These are phyloP conservation scores for Ennomos erosarius DNA, from an alignment of 2,888 invertebrate species.

Conservation along the genomic window DNA sequence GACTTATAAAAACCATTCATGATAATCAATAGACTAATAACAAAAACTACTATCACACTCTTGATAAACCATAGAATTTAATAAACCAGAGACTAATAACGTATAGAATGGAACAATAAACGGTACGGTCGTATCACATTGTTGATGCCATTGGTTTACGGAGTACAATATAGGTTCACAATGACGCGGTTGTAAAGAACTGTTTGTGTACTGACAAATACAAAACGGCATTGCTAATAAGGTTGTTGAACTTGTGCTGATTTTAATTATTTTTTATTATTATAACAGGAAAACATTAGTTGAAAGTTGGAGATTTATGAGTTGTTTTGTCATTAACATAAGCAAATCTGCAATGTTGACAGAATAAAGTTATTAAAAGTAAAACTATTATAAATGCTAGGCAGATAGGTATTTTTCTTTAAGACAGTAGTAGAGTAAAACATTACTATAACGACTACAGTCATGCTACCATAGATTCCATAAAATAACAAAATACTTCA, in stretches of 20 bases:
- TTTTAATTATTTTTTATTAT: not conserved
- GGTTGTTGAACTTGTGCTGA: conserved; percentile 62
- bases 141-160: conserved; percentile 68
- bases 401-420: too few species aligned
- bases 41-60: conserved; percentile 50
- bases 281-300: not conserved
- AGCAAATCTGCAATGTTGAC: too few species aligned
- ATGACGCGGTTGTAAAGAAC: conserved; percentile 67
- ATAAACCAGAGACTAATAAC: conserved; percentile 52
- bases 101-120: conserved; percentile 63
- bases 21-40: conserved; percentile 19
- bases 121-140: conserved; percentile 53
- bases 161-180: conserved; percentile 67
- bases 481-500: too few species aligned
- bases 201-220: conserved; percentile 60
- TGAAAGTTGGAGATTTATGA: not conserved
- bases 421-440: too few species aligned
- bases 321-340: not conserved
- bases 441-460: too few species aligned
- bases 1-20: conserved; percentile 64
- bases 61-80: conserved; percentile 59
- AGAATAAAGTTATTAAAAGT: too few species aligned
- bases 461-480: too few species aligned
- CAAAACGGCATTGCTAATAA: conserved; percentile 62
- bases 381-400: too few species aligned